These are phyloP conservation scores for Morone saxatilis DNA, from an alignment of 2,113 vertebrate genomes.

Conservation along the genomic window DNA sequence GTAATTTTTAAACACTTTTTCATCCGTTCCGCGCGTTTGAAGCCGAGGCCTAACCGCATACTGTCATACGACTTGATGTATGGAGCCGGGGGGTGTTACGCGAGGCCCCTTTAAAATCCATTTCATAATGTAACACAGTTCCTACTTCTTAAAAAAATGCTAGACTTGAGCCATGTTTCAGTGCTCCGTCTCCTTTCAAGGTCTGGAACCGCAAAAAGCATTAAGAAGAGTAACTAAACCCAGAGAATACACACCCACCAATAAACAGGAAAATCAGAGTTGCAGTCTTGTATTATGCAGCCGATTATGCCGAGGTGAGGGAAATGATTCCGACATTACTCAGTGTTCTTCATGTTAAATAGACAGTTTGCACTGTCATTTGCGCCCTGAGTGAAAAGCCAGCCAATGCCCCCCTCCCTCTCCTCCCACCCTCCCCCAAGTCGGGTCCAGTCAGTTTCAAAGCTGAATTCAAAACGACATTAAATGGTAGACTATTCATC, in stretches of 20 bases:
- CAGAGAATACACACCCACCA: neutral
- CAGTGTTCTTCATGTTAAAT: neutral
- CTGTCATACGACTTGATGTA: neutral
- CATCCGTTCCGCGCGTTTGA: neutral
- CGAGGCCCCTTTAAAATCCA: neutral
- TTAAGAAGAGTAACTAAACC: neutral
- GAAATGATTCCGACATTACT: conserved; percentile 2
- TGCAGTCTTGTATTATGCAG: neutral
- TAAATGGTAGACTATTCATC: conserved; percentile 15
- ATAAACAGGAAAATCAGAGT: conserved; percentile 17
- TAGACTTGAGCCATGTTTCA: neutral
- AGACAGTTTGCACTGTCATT: neutral
- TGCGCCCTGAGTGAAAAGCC: neutral
- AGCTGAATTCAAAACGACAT: conserved; percentile 14
- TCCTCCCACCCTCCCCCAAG: neutral
- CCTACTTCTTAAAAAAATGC: neutral
- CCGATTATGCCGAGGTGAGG: conserved; percentile 8
- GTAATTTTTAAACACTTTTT: conserved; percentile 14
- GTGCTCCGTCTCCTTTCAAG: neutral
- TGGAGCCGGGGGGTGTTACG: neutral
- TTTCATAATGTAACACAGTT: neutral
- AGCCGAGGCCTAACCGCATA: neutral
- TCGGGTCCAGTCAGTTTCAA: neutral
- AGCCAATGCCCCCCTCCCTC: neutral
- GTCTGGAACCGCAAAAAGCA: neutral